A percentile compares a stretch with the other conserved stretches of the same genome.
Conservation (phyloP, 2,113 vertebrate genomes). For the Polyodon spathula region DNA sequence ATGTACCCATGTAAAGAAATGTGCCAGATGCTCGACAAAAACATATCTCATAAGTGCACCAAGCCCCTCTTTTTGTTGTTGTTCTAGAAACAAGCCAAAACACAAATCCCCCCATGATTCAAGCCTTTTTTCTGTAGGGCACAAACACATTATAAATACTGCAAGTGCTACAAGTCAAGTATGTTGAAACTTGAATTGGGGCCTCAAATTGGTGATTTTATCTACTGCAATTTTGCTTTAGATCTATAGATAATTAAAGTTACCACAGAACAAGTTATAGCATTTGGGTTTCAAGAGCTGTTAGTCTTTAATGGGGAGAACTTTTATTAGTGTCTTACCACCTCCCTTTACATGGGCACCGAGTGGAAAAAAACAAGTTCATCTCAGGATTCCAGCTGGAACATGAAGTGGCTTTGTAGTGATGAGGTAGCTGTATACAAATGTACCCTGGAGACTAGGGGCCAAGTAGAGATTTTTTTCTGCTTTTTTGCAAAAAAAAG, state of each 20-base stretch:
- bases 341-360: conserved; percentile 12
- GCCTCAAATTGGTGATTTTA: conserved; percentile 30
- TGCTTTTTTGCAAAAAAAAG: too few species aligned
- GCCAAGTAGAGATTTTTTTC: too few species aligned
- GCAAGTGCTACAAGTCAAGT: conserved; percentile 10
- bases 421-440: conserved; percentile 24
- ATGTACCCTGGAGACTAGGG: conserved; percentile 20
- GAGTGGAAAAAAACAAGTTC: conserved; percentile 28
- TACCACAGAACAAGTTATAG: conserved; percentile 43
- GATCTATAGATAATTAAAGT: conserved; percentile 42
- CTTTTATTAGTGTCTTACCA: not conserved
- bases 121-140: conserved; percentile 7
- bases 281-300: conserved; percentile 24
- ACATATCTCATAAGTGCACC: not conserved
- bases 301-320: conserved; percentile 13
- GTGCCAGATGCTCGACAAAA: not conserved
- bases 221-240: conserved; percentile 27
- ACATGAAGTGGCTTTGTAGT: conserved; percentile 40
- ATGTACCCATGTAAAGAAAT: too few species aligned
- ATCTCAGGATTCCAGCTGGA: conserved; percentile 15
- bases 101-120: not conserved
- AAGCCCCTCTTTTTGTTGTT: not conserved
- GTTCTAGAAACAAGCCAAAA: not conserved
- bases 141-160: conserved; percentile 11
- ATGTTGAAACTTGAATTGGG: conserved; percentile 17